Percentiles rank a stretch among this genome's conserved stretches.
Evolutionary conservation across 2,113 vertebrate species (phyloP).

Genomic region (Saccopteryx leptura): DNA sequence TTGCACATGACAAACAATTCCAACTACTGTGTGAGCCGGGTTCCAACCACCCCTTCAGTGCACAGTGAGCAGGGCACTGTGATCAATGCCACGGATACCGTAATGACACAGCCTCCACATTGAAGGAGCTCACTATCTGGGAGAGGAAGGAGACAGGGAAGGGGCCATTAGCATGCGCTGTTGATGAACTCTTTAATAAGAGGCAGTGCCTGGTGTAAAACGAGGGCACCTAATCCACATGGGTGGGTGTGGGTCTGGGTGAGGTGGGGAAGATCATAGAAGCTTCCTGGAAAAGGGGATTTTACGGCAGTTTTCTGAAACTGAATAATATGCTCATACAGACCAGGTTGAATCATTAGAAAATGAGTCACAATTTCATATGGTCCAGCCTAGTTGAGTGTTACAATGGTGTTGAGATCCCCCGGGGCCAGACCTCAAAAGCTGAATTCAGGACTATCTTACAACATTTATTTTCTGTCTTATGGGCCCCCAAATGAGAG

Average conservation of each 20-base stretch:
- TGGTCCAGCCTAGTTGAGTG: neutral
- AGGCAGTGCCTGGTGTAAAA: neutral
- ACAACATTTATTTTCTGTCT: neutral
- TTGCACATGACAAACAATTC: neutral
- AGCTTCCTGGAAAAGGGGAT: neutral
- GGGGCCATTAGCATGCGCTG: neutral
- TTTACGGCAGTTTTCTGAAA: neutral
- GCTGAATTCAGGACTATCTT: neutral
- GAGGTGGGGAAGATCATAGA: neutral
- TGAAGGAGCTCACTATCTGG: neutral
- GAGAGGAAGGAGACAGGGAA: neutral
- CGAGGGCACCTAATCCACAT: neutral
- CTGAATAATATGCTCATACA: neutral
- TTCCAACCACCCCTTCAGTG: neutral
- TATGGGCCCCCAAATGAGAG: neutral
- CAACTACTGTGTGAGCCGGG: neutral
- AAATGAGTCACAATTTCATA: conserved; percentile 14
- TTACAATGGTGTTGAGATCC: neutral
- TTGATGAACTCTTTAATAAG: neutral
- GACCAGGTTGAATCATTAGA: neutral
- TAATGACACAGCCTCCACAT: neutral
- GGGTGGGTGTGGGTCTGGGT: neutral
- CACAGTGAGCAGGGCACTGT: neutral
- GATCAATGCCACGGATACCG: neutral
- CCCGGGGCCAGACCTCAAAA: neutral